These are phyloP conservation scores for Alloscopus bannaensis DNA, from an alignment of 2,888 invertebrate genomes.

Conservation along the genomic window DNA sequence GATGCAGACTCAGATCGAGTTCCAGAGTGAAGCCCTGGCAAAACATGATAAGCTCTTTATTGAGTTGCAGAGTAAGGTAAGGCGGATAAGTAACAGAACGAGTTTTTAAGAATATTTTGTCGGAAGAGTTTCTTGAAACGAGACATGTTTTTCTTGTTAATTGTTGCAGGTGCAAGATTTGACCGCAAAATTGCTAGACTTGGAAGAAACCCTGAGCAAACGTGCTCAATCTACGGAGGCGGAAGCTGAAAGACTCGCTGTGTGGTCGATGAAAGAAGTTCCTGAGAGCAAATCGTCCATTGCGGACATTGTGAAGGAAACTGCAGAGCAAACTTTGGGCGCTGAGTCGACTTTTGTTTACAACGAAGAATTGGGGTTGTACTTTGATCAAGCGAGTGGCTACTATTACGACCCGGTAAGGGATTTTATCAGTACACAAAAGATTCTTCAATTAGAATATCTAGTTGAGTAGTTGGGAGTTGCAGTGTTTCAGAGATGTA, in stretches of 20 bases:
- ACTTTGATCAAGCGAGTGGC: constrained; percentile 91
- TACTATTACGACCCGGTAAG: constrained; percentile 93
- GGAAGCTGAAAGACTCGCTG: constrained; percentile 8
- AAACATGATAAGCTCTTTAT: constrained; percentile 58
- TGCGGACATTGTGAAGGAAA: constrained; percentile 68
- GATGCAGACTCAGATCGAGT: constrained; percentile 68
- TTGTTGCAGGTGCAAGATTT: constrained; percentile 29
- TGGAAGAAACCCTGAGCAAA: constrained; percentile 27
- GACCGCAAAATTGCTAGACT: constrained; percentile 21
- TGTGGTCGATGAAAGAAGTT: constrained; percentile 19
- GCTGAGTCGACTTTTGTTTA: constrained; percentile 81
- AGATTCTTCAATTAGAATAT: not conserved
- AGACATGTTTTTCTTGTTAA: constrained; percentile 1
- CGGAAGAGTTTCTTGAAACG: not conserved
- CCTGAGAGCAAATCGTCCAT: constrained; percentile 25
- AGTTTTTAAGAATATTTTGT: constrained; percentile 7
- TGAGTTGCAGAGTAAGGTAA: constrained; percentile 54
- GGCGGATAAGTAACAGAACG: too few relatives aligned
- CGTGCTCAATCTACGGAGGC: constrained; percentile 4
- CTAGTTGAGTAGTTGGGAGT: not conserved
- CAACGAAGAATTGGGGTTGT: constrained; percentile 90
- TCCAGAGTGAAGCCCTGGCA: constrained; percentile 65
- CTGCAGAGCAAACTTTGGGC: constrained; percentile 68
- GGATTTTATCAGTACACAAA: not conserved
- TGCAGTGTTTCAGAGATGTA: not conserved